phyloP scores from a whole-genome alignment of 2,797 vertebrate species.

The Protosalanx chinensis region DNA sequence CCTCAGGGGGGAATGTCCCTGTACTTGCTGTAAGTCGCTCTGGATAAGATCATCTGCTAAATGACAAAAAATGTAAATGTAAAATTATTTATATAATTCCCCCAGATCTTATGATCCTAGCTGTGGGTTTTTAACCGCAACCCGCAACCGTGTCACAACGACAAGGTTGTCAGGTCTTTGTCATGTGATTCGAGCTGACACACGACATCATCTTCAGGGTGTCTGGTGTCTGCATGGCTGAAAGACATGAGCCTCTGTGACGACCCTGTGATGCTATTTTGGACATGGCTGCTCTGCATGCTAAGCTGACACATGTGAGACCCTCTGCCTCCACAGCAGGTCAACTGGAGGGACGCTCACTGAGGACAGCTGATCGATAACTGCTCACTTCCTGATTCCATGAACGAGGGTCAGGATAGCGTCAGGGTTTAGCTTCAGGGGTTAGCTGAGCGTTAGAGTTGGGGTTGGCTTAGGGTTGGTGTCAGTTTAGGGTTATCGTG shows the following conservation, averaged over 20 bases:
- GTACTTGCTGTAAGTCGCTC: too few relatives aligned
- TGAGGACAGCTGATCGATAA: constrained; percentile 49
- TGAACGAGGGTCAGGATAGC: constrained; percentile 17
- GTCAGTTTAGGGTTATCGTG: not conserved
- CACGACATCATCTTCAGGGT: constrained; percentile 25
- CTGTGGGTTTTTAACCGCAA: too few relatives aligned
- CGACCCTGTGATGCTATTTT: constrained; percentile 57
- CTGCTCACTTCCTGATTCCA: constrained; percentile 34
- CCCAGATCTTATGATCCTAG: too few relatives aligned
- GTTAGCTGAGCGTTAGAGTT: not conserved
- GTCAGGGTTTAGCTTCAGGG: not conserved
- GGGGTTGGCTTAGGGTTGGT: not conserved
- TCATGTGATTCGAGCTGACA: constrained; percentile 58
- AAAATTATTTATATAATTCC: too few relatives aligned
- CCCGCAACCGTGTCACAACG: not conserved
- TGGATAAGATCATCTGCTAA: too few relatives aligned
- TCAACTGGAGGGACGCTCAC: constrained; percentile 45
- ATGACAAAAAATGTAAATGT: too few relatives aligned
- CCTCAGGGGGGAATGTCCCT: too few relatives aligned
- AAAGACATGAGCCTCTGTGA: constrained; percentile 37
- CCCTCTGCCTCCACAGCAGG: constrained; percentile 47
- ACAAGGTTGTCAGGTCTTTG: constrained; percentile 60
- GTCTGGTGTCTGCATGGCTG: constrained; percentile 59
- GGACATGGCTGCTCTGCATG: constrained; percentile 50
- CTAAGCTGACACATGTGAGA: constrained; percentile 50